Base-by-base conservation (phyloP, 2,797 vertebrate species). In the Euphonia xanthogaster region DNA sequence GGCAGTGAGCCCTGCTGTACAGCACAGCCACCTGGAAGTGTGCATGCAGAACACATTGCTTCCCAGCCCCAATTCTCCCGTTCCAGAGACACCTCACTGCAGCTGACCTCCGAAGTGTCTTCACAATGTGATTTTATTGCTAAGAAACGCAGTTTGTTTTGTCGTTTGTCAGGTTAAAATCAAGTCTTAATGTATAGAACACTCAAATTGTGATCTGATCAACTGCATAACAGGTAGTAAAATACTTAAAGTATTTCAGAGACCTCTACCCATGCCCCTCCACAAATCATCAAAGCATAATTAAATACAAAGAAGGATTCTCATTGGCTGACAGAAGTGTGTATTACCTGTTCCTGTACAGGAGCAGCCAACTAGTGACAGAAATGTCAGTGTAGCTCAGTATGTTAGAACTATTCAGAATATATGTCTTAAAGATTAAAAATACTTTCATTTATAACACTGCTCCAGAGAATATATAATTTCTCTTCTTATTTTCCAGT, bases 1-100 rank as follows among this genome's bases (percentile, higher is more conserved):
- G 45, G 21, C 72, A 18, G 45, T 2, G 20, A 44, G 31, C n/a
- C 55, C 39, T 14, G 42, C 18, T 11, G 18, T 9, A 2, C 0
- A 6, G 47, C 55, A 19, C 14, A 73, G 47, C 47, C 1, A 7
- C 23, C 44, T 17, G n/a, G 7, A 17, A 9, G 7, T 5, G 5
- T 6, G 48, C 19, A 0, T 40, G 22, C 4, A 0, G 42, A 3
- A 2, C 3, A 2, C 20, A 1, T 13, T 9, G 20, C 50, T 45
- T 21, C 24, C 35, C 37, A 54, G 31, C 15, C 18, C 37, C 6
- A 6, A 0, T 14, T 57, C 50, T 81, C 10, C 3, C 5, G 0
- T 48, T 66, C 58, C 39, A 18, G 30, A 30, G 33, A 33, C 11
- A 63, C 2, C 19, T 51, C 37, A 1, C 33, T 12, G 15, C 12